These are phyloP conservation scores for Ascaphus truei DNA, from an alignment of 2,113 vertebrate genomes.

Conservation along the genomic window DNA sequence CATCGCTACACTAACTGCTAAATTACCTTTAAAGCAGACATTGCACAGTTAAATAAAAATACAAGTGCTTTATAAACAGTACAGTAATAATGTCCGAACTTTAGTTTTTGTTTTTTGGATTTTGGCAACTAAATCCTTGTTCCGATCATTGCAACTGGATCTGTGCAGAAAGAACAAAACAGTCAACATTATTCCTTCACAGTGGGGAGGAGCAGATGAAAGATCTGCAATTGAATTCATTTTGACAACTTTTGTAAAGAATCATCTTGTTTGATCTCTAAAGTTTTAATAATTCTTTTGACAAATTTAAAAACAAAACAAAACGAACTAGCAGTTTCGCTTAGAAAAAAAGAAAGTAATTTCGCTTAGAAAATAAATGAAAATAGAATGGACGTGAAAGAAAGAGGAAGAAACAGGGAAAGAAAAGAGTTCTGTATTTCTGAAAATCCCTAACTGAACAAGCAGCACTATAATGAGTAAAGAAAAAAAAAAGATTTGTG, in stretches of 20 bases:
- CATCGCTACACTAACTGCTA: too few relatives aligned
- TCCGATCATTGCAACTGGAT: too few relatives aligned
- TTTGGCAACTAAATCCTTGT: not conserved
- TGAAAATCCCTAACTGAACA: too few relatives aligned
- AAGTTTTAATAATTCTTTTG: conserved; percentile 61
- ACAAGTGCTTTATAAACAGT: not conserved
- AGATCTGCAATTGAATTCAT: conserved; percentile 52
- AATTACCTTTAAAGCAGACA: not conserved
- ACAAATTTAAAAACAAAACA: conserved; percentile 54
- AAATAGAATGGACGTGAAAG: too few relatives aligned
- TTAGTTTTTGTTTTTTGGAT: not conserved
- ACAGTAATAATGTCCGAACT: not conserved
- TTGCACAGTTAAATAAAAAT: not conserved
- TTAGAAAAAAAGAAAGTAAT: not conserved
- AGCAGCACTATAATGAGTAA: too few relatives aligned
- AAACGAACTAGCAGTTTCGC: not conserved
- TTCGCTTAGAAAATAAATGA: too few relatives aligned
- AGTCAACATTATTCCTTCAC: conserved; percentile 15
- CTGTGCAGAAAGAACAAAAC: not conserved
- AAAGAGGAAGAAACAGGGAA: too few relatives aligned
- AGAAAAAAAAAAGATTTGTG: too few relatives aligned
- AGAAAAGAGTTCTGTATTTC: too few relatives aligned
- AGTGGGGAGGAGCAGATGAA: conserved; percentile 51
- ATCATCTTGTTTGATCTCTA: conserved; percentile 55
- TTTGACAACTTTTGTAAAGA: conserved; percentile 58